These are phyloP conservation scores for Papilio protenor DNA, from an alignment of 2,888 invertebrate genomes.

Conservation along the genomic window DNA sequence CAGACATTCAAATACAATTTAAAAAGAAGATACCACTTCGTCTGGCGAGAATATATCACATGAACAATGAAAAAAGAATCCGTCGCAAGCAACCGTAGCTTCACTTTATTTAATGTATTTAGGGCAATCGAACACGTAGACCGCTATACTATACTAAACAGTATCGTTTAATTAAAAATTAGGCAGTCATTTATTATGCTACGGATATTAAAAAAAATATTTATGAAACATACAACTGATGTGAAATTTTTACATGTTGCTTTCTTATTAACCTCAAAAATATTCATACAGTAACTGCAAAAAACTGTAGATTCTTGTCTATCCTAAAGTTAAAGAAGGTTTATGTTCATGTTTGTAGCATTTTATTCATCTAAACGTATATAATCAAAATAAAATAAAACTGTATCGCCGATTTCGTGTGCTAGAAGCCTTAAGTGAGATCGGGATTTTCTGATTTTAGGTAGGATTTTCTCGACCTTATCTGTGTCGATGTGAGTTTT, in stretches of 20 bases:
- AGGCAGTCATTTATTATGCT: too few relatives aligned
- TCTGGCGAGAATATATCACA: conserved; percentile 66
- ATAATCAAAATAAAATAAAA: background rate
- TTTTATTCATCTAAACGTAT: too few relatives aligned
- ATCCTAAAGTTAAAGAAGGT: too few relatives aligned
- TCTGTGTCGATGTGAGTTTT: conserved; percentile 53
- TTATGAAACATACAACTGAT: too few relatives aligned
- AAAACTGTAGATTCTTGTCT: too few relatives aligned
- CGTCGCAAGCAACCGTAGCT: conserved; percentile 57
- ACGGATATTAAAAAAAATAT: too few relatives aligned
- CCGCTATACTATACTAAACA: too few relatives aligned
- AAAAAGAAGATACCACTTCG: conserved; percentile 51
- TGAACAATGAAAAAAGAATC: conserved; percentile 69
- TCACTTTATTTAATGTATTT: conserved; percentile 68
- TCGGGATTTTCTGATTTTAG: conserved; percentile 71
- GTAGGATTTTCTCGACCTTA: conserved; percentile 67
- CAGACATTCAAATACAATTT: conserved; percentile 31
- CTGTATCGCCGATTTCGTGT: conserved; percentile 19
- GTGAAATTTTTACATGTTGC: too few relatives aligned
- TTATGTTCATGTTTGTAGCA: too few relatives aligned
- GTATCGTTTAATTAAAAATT: too few relatives aligned
- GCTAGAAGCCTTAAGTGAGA: conserved; percentile 64
- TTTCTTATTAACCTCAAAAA: too few relatives aligned
- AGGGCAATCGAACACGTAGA: conserved; percentile 41
- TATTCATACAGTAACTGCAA: too few relatives aligned